Conservation (phyloP, 35 echinoderm and acorn worm genomes). For the Stichopus chloronotus region DNA sequence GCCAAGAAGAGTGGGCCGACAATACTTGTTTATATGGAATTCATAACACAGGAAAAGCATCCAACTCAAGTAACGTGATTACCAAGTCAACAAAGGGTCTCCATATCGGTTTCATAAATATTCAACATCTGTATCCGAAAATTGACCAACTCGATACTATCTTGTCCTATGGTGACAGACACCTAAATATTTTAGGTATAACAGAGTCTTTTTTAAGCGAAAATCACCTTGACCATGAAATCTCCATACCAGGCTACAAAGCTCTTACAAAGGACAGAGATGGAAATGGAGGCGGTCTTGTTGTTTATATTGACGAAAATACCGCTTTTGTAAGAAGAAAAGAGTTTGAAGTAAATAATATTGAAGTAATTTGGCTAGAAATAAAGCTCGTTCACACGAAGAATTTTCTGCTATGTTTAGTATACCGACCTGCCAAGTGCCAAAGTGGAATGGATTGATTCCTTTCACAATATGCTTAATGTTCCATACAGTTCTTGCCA, state of each 20-base stretch:
- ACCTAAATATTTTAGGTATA: not conserved
- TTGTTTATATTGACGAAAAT: not conserved
- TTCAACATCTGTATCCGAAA: not conserved
- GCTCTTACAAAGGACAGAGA: constrained; percentile 2
- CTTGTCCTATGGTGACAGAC: not conserved
- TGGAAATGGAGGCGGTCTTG: not conserved
- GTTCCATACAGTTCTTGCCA: too few species aligned
- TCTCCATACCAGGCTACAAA: not conserved
- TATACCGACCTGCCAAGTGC: not conserved
- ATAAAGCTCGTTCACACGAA: too few species aligned
- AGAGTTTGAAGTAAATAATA: not conserved
- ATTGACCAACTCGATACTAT: not conserved
- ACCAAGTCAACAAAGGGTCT: constrained; percentile 3
- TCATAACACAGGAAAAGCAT: not conserved
- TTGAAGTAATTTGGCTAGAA: not conserved
- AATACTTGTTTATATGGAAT: not conserved
- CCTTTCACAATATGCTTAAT: too few species aligned
- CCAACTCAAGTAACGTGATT: not conserved
- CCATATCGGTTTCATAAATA: not conserved
- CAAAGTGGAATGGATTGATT: not conserved
- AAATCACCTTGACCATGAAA: constrained; percentile 10
- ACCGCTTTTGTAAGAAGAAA: not conserved
- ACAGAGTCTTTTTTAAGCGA: not conserved
- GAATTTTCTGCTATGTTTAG: not conserved
- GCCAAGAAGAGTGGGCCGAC: not conserved